These are phyloP conservation scores for Pristionchus entomophagus DNA, from an alignment of 2,888 invertebrate species.

Conservation along the genomic window DNA sequence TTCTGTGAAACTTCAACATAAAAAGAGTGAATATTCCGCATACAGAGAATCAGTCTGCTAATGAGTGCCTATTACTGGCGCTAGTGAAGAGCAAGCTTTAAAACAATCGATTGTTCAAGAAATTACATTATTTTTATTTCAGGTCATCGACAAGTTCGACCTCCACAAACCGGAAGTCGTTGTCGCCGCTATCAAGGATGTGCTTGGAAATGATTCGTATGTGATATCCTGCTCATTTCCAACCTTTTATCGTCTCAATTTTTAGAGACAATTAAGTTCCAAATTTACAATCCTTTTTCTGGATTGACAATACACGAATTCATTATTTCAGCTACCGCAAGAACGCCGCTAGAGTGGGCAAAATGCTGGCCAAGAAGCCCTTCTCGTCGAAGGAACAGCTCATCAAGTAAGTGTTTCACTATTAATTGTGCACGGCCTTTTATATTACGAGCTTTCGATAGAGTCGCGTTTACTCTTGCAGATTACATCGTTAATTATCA, in stretches of 20 bases:
- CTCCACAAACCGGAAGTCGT: neutral
- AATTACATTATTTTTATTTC: neutral
- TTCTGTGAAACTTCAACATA: neutral
- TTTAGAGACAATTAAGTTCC: neutral
- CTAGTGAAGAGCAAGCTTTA: too few relatives aligned
- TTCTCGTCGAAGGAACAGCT: too few relatives aligned
- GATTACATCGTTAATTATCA: too few relatives aligned
- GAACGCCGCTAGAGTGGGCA: too few relatives aligned
- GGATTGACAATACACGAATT: neutral
- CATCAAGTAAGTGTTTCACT: too few relatives aligned
- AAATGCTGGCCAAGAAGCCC: too few relatives aligned
- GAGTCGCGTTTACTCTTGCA: too few relatives aligned
- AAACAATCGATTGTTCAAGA: neutral
- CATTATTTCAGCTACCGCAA: neutral
- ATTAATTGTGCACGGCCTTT: too few relatives aligned
- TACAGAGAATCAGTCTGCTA: too few relatives aligned
- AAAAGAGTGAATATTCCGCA: neutral
- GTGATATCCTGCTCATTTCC: neutral
- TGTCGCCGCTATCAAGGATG: neutral
- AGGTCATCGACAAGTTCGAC: constrained; percentile 8
- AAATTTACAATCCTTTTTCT: neutral
- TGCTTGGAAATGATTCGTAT: neutral
- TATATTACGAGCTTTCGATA: too few relatives aligned
- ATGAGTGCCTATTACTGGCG: too few relatives aligned
- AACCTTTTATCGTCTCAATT: neutral